A percentile compares a stretch with the other conserved stretches of the same genome.
These are phyloP conservation scores for Holothuria glaberrima DNA, from an alignment of 35 echinoderm and acorn worm species.

Conservation along the genomic window DNA sequence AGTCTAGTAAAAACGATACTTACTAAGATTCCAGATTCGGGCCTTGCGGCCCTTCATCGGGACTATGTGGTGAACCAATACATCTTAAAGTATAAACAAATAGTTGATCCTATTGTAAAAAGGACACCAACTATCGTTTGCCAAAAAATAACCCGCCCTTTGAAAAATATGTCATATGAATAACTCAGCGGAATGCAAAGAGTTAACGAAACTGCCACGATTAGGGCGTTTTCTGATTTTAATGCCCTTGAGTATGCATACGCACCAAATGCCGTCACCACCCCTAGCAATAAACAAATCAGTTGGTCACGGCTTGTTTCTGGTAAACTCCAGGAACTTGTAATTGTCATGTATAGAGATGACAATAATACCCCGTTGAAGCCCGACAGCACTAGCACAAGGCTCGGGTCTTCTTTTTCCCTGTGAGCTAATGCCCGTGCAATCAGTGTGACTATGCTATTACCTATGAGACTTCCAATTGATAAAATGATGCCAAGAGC, in stretches of 20 bases:
- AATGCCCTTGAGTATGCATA: not conserved
- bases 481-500: not conserved
- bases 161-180: not conserved
- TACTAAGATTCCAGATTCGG: too few species aligned
- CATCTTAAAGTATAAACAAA: not conserved
- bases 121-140: not conserved
- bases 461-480: not conserved
- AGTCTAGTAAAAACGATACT: too few species aligned
- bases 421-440: not conserved
- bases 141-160: not conserved
- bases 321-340: constrained; percentile 15
- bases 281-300: not conserved
- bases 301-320: not conserved
- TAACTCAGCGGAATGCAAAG: not conserved
- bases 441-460: not conserved
- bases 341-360: not conserved
- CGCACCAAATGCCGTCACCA: not conserved
- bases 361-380: not conserved
- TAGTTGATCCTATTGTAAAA: not conserved
- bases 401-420: not conserved
- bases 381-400: not conserved
- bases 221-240: not conserved
- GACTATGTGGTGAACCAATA: too few species aligned
- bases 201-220: not conserved
- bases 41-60: too few species aligned